A percentile compares a stretch with the other conserved stretches of the same genome.
phyloP scores from a whole-genome alignment of 2,797 vertebrate genomes.

The Pangasius larnaudii region DNA sequence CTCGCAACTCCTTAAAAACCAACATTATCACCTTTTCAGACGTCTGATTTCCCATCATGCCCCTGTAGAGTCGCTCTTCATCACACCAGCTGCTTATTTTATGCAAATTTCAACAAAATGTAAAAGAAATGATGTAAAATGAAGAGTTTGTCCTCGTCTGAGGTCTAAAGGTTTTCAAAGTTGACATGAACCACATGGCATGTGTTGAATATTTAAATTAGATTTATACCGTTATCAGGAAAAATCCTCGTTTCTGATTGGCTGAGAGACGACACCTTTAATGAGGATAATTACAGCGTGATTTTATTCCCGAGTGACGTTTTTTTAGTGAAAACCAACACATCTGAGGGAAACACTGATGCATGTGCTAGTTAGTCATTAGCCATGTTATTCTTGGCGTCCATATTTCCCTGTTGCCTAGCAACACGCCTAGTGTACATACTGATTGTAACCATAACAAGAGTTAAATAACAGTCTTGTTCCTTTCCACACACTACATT shows the following conservation, averaged over 20 bases:
- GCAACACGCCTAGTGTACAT: neutral
- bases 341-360: neutral
- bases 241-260: neutral
- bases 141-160: neutral
- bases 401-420: neutral
- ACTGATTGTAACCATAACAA: neutral
- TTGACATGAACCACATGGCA: neutral
- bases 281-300: neutral
- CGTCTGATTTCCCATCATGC: slow-evolving; percentile 9
- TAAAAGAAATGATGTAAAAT: neutral
- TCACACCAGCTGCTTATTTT: slow-evolving; percentile 4
- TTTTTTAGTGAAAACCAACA: neutral
- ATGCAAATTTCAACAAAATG: slow-evolving; percentile 9
- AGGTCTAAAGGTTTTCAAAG: neutral
- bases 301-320: neutral
- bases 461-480: neutral
- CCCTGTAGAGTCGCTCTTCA: neutral
- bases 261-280: neutral
- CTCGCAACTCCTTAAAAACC: slow-evolving; percentile 71
- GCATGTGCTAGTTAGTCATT: neutral
- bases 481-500: neutral
- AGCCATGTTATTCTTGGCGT: neutral
- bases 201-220: neutral
- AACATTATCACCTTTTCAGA: slow-evolving; percentile 15
- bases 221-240: neutral